Percentiles rank a stretch among this genome's conserved stretches.
Evolutionary conservation across 2,888 invertebrate genomes (phyloP).

Genomic region (Clanis bilineata): DNA sequence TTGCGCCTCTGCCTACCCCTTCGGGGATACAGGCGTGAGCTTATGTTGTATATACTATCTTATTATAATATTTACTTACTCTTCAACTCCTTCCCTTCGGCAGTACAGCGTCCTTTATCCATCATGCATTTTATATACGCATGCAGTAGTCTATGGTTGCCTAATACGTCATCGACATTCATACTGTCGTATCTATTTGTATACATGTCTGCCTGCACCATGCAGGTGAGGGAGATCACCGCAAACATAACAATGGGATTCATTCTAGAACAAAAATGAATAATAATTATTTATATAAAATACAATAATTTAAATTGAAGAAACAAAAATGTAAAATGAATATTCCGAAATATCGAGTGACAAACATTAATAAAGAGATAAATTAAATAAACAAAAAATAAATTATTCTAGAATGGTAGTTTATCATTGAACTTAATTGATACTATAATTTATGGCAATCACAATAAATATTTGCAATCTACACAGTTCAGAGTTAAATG

Average conservation of each 20-base stretch:
- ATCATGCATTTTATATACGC: constrained; percentile 86
- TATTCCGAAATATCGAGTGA: not conserved
- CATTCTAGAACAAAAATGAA: constrained; percentile 15
- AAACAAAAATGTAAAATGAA: not conserved
- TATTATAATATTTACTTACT: constrained; percentile 68
- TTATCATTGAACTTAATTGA: not conserved
- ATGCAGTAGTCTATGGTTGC: constrained; percentile 72
- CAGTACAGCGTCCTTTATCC: constrained; percentile 83
- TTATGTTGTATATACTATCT: too few species aligned
- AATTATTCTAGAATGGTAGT: too few species aligned
- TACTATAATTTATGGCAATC: not conserved
- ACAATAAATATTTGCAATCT: not conserved
- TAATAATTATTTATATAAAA: not conserved
- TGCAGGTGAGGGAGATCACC: constrained; percentile 15
- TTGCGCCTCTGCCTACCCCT: too few species aligned
- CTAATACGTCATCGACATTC: constrained; percentile 84
- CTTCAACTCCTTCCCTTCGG: constrained; percentile 86
- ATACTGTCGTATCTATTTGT: constrained; percentile 86
- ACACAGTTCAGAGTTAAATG: not conserved
- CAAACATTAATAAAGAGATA: not conserved
- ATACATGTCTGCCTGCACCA: constrained; percentile 51
- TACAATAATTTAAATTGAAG: not conserved
- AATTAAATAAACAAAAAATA: not conserved
- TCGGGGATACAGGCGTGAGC: too few species aligned
- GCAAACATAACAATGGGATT: not conserved